Evolutionary conservation across 2,888 invertebrate species (phyloP), one percentile per base, ranked within the genome.

Genomic region (Synanthedon formicaeformis): DNA sequence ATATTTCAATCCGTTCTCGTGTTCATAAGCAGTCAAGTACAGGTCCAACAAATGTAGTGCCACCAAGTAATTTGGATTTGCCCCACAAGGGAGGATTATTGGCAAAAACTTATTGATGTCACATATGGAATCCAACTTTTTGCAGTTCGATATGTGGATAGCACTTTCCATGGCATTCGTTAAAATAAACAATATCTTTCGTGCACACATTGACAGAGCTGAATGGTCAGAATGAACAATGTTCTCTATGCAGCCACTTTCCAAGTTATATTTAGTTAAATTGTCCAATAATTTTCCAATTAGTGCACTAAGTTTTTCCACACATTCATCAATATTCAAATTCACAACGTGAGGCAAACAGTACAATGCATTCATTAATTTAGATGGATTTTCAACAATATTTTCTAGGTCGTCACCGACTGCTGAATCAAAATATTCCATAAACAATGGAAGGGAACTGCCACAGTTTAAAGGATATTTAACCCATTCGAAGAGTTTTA

Each of bases 401-500:
- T 65, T 68, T 48, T 83, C 74, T 48, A 85, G 57, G 61, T 78
- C 71, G 27, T 81, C 71, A 57, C 71, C 69, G 1, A 89, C 57
- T 53, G 79, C 63, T 11, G 57, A 65, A 40, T 75, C 65, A 52
- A 88, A 73, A 63, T 83, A 64, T 13, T 81, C 68, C 71, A 86
- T 78, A 56, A 89, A 81, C 55, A 69, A 57, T 52, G 71, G 58
- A 55, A 87, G 65, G 55, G 67, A 75, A 65, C 67, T 79, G 52
- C 82, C 85, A 73, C 91, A 88, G 67, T 91, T 90, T 23, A 94
- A 67, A 0, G 90, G 88, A 72, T 93, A 94, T 60, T 90, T 90
- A 0, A 86, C 89, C 93, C 94, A 94, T 14, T 88, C 81, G 54
- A 82, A 73, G 8, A 92, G 68, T 57, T 88, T 88, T 1, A 89